These are phyloP conservation scores for Pachyuromys duprasi DNA, from an alignment of 2,797 vertebrate species.

Conservation along the genomic window DNA sequence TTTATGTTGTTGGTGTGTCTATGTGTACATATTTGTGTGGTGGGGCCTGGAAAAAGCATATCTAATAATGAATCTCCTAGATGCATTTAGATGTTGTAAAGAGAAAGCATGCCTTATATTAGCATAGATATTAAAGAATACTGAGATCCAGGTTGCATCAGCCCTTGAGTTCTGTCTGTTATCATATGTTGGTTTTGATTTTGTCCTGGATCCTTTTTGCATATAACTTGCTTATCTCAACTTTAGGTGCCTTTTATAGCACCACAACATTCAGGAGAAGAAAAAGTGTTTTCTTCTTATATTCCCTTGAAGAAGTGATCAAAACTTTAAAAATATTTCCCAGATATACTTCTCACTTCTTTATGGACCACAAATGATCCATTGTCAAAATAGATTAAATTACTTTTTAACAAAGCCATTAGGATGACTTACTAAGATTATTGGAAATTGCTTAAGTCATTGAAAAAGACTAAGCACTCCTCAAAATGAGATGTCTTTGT, in stretches of 20 bases:
- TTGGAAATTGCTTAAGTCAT: not conserved
- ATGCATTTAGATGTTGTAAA: not conserved
- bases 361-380: not conserved
- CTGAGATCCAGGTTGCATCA: not conserved
- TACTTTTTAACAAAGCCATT: not conserved
- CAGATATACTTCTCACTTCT: not conserved
- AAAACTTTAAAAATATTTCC: not conserved
- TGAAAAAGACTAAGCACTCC: not conserved
- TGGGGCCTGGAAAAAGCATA: not conserved
- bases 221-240: not conserved
- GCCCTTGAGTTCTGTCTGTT: not conserved
- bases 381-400: not conserved
- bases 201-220: not conserved
- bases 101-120: not conserved
- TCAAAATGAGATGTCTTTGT: not conserved
- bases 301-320: not conserved
- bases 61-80: not conserved
- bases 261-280: not conserved
- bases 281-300: not conserved
- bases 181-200: not conserved
- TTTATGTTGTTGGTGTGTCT: not conserved
- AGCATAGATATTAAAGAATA: not conserved
- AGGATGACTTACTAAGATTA: not conserved
- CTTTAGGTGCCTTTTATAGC: not conserved
- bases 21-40: not conserved